Percentiles rank a stretch among this genome's conserved stretches.
Evolutionary conservation across 2,888 invertebrate species (phyloP).

Genomic region (Thymelicus sylvestris): DNA sequence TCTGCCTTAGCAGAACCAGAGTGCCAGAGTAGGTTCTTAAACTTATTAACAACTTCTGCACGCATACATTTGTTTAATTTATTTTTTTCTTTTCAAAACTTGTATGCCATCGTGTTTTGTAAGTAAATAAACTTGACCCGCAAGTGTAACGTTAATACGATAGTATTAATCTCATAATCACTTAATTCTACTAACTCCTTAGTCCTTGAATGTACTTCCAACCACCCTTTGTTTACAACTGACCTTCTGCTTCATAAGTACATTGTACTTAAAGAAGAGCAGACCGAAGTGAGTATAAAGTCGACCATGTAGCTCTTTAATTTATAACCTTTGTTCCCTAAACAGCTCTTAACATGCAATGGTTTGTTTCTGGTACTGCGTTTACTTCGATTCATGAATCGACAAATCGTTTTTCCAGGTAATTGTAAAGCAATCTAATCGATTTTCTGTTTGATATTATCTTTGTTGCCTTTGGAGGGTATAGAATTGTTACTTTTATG

Average conservation of each 20-base stretch:
- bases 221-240: conserved; percentile 12
- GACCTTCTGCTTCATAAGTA: conserved; percentile 6
- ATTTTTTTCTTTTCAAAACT: too few relatives aligned
- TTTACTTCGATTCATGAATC: background rate
- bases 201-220: background rate
- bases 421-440: background rate
- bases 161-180: background rate
- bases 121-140: background rate
- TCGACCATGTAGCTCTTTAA: conserved; percentile 5
- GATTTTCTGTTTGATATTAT: background rate
- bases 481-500: too few relatives aligned
- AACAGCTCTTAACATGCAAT: conserved; percentile 27
- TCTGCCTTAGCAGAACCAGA: too few relatives aligned
- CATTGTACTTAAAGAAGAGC: background rate
- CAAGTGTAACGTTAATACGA: background rate
- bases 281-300: conserved; percentile 13
- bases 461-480: background rate
- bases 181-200: background rate
- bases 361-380: conserved; percentile 13
- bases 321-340: conserved; percentile 24
- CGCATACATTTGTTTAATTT: too few relatives aligned
- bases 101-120: too few relatives aligned
- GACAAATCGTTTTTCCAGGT: background rate
- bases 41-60: too few relatives aligned
- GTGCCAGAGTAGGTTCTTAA: too few relatives aligned